Conservation (phyloP, 2,888 invertebrate species). For the Tipula helvola region DNA sequence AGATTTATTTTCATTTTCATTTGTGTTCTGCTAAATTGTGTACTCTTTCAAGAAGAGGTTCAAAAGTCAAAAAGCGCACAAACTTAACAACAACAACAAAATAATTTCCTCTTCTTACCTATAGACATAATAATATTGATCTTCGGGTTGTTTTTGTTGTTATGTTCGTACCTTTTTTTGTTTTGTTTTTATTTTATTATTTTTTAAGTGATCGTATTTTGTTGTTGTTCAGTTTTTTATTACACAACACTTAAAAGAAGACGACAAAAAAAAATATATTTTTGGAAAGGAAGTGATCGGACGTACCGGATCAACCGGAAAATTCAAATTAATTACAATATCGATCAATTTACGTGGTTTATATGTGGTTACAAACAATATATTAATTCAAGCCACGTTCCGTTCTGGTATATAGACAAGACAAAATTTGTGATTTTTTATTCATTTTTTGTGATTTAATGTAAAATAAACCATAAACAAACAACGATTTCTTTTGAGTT, state of each 20-base stretch:
- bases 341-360: neutral
- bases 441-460: neutral
- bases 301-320: neutral
- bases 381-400: neutral
- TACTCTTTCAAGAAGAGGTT: neutral
- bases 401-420: neutral
- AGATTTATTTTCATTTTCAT: constrained; percentile 4
- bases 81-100: neutral
- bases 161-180: neutral
- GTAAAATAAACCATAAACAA: neutral
- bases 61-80: constrained; percentile 4
- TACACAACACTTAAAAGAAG: neutral
- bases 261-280: neutral
- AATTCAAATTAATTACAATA: neutral
- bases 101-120: neutral
- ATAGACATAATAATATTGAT: neutral
- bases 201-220: neutral
- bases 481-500: neutral
- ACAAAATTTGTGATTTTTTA: neutral
- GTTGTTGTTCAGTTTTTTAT: neutral
- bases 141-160: neutral
- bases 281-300: neutral
- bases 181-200: neutral
- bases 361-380: neutral
- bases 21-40: constrained; percentile 4